A percentile compares a stretch with the other conserved stretches of the same genome.
These are phyloP conservation scores for Catharus ustulatus DNA, from an alignment of 2,797 vertebrate species.

Conservation along the genomic window DNA sequence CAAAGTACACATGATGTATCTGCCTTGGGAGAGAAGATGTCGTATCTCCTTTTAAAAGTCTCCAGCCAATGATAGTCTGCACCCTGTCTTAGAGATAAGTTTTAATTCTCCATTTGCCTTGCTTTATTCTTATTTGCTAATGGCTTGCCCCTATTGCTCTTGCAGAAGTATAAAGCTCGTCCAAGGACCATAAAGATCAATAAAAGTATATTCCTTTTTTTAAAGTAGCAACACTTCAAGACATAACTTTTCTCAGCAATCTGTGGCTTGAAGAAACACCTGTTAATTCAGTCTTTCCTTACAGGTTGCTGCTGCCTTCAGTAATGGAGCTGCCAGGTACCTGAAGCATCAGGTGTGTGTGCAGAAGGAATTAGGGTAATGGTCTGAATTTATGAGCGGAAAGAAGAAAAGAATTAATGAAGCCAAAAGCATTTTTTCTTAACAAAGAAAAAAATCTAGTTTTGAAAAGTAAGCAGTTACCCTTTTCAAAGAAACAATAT, in stretches of 20 bases:
- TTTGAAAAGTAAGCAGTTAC: neutral
- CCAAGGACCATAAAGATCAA: neutral
- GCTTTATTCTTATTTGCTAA: neutral
- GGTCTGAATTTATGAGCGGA: accelerated
- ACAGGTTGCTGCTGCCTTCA: neutral
- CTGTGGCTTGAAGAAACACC: neutral
- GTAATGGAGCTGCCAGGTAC: neutral
- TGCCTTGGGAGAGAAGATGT: neutral
- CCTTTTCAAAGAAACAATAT: neutral
- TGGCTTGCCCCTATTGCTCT: neutral
- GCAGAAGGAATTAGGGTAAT: neutral
- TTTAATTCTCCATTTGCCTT: neutral
- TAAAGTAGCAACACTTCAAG: neutral
- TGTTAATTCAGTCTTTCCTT: neutral
- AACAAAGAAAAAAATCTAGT: neutral
- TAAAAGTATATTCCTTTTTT: neutral
- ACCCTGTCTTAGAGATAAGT: neutral
- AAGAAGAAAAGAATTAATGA: neutral
- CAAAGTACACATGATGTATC: neutral
- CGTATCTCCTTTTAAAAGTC: neutral
- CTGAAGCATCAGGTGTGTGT: neutral
- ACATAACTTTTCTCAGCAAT: neutral
- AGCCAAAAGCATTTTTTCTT: neutral
- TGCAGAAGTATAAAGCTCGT: neutral
- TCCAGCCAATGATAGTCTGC: neutral